Percentiles rank a stretch among this genome's conserved stretches.
phyloP scores from a whole-genome alignment of 2,797 vertebrate genomes.

The Mormyrus hasselquistii region DNA sequence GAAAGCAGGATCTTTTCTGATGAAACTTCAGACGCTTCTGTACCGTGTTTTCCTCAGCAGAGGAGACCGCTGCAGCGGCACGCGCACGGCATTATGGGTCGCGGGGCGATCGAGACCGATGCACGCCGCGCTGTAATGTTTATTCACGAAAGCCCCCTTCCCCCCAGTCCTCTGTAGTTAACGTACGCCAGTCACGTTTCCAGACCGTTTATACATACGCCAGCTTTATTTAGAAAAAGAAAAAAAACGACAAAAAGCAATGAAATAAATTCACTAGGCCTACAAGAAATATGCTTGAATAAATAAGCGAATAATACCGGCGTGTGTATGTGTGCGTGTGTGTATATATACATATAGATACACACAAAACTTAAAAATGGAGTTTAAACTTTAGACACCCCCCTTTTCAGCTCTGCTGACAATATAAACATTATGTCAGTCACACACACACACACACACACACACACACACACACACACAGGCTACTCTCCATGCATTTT shows the following conservation, averaged over 20 bases:
- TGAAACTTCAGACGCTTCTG: background rate
- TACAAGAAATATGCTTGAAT: background rate
- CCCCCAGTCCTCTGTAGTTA: background rate
- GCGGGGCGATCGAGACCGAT: background rate
- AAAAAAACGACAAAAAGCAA: background rate
- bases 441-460: background rate
- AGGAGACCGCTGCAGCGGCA: background rate
- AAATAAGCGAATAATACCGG: background rate
- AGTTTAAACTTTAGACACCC: background rate
- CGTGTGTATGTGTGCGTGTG: no score
- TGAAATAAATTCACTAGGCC: background rate
- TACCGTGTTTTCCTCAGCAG: background rate
- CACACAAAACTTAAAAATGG: background rate
- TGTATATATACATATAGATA: background rate
- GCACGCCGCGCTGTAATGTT: background rate
- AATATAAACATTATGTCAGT: background rate
- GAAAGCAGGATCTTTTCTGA: background rate
- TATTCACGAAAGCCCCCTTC: background rate
- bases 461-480: background rate
- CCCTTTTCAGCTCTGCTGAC: background rate
- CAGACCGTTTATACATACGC: background rate
- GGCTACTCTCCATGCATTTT: background rate
- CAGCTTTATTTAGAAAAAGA: background rate
- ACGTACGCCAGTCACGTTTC: background rate
- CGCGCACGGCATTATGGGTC: background rate